A percentile compares a stretch with the other conserved stretches of the same genome.
Evolutionary conservation across 1,140 invertebrate genomes (phyloP).

Genomic region (Telenomus remus): DNA sequence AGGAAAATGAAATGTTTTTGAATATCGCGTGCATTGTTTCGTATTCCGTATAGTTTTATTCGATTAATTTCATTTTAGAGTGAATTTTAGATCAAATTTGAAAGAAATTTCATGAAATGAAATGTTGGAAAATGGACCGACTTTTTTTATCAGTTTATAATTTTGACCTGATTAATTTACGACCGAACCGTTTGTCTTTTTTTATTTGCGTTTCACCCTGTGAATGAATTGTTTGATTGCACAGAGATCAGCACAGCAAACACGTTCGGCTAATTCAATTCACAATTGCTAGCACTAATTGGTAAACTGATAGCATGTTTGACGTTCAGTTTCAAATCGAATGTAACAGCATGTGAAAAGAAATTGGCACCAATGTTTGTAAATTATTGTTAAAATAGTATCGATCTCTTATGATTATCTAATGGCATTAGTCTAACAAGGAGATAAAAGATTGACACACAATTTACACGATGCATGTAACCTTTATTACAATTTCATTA

Average conservation of each 20-base stretch:
- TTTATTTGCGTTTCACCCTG: no score
- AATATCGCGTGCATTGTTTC: no score
- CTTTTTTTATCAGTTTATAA: no score
- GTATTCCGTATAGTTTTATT: no score
- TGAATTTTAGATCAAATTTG: no score
- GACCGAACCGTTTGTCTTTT: no score
- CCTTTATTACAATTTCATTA: constrained; percentile 69
- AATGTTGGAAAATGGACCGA: no score
- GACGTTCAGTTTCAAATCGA: constrained; percentile 19
- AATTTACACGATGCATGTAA: constrained; percentile 55
- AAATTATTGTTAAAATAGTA: background rate
- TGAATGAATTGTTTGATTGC: background rate
- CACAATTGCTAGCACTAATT: constrained; percentile 11
- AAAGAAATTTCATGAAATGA: no score
- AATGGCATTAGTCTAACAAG: background rate
- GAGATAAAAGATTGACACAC: background rate
- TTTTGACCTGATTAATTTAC: no score
- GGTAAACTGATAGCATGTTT: constrained; percentile 9
- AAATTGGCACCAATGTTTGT: background rate
- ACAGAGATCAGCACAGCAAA: constrained; percentile 9
- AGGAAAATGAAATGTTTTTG: no score
- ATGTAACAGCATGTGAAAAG: background rate
- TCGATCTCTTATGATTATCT: background rate
- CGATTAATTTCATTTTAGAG: no score
- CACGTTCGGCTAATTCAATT: constrained; percentile 15